Conservation (phyloP, 2,113 vertebrate species). For the Monopterus albus region DNA sequence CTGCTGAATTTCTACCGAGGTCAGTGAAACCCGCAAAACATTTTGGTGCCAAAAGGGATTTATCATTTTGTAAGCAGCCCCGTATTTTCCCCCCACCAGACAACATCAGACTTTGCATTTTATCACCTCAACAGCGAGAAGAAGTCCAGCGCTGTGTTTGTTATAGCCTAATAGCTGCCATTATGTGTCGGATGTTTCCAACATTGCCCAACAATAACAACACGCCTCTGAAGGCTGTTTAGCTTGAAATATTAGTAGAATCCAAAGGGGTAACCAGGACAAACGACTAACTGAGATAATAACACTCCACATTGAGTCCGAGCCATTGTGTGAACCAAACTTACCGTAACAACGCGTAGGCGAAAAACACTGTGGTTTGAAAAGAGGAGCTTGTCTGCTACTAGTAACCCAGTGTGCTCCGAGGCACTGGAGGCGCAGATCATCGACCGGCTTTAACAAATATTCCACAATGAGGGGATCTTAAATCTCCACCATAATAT, state of each 20-base stretch:
- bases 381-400: slow-evolving; percentile 81
- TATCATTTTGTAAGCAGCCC: not conserved
- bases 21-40: not conserved
- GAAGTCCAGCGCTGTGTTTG: too few species aligned
- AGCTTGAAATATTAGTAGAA: not conserved
- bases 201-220: slow-evolving; percentile 5
- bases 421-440: slow-evolving; percentile 65
- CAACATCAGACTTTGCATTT: not conserved
- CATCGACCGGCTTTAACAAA: slow-evolving; percentile 39
- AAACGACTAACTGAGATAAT: slow-evolving; percentile 58
- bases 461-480: slow-evolving; percentile 42
- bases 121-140: not conserved
- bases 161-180: not conserved
- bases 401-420: slow-evolving; percentile 71
- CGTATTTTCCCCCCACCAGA: not conserved
- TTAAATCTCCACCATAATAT: slow-evolving; percentile 27
- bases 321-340: slow-evolving; percentile 82
- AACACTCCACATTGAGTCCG: slow-evolving; percentile 70
- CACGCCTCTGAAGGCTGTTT: not conserved
- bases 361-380: slow-evolving; percentile 83
- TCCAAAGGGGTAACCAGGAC: slow-evolving; percentile 21
- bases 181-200: not conserved
- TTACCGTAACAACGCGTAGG: slow-evolving; percentile 88
- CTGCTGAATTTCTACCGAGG: not conserved
- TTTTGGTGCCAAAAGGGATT: not conserved